Conservation (phyloP, 2,113 vertebrate species). For the Pandion haliaetus region DNA sequence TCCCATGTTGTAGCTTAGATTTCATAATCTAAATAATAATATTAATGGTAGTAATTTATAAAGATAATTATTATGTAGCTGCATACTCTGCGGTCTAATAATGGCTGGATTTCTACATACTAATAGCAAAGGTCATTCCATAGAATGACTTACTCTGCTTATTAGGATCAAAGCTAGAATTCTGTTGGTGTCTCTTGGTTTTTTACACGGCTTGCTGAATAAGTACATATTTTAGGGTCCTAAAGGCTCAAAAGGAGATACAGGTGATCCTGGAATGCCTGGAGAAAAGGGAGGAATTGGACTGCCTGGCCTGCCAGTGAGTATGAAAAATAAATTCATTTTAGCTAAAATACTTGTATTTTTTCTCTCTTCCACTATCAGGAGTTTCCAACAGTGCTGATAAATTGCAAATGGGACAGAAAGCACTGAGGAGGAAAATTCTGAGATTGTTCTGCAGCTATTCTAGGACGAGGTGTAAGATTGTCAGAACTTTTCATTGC, state of each 20-base stretch:
- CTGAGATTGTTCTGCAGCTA: not conserved
- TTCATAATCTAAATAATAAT: not conserved
- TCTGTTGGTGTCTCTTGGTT: not conserved
- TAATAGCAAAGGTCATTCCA: not conserved
- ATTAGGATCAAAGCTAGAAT: not conserved
- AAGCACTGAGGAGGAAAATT: not conserved
- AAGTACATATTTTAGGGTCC: conserved; percentile 80
- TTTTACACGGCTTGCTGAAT: not conserved
- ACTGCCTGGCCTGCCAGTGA: conserved; percentile 91
- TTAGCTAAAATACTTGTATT: not conserved
- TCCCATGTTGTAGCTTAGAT: not conserved
- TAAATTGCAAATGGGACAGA: not conserved
- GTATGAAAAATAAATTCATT: conserved; percentile 40
- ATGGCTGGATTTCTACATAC: not conserved
- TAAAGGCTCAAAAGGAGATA: conserved; percentile 94
- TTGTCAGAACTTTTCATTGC: not conserved
- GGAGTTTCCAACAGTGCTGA: not conserved
- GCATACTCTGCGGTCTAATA: not conserved
- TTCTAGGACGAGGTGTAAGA: not conserved
- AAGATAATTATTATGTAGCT: not conserved
- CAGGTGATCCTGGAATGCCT: conserved; percentile 86
- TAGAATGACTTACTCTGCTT: not conserved
- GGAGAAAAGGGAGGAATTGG: conserved; percentile 94
- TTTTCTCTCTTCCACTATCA: not conserved
- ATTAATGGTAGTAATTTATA: not conserved